phyloP scores from a whole-genome alignment of 2,888 invertebrate species.

The Chrysolina haemoptera region DNA sequence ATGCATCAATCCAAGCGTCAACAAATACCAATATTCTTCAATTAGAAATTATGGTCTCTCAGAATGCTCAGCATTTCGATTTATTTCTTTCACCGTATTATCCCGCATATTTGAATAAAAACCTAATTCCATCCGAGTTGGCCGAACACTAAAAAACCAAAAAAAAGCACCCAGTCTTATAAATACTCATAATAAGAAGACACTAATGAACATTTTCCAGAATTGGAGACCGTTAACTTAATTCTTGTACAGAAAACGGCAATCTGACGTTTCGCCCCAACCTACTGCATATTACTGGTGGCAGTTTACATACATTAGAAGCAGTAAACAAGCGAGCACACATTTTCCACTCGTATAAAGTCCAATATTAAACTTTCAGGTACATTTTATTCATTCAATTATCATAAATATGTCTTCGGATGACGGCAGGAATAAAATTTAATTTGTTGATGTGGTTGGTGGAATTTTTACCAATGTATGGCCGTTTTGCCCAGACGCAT shows the following conservation, averaged over 20 bases:
- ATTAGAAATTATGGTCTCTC: not conserved
- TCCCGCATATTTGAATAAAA: conserved; percentile 11
- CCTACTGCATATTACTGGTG: conserved; percentile 58
- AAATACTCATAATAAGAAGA: conserved; percentile 38
- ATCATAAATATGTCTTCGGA: conserved; percentile 69
- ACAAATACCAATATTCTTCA: not conserved
- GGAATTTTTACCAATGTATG: conserved; percentile 56
- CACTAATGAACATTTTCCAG: conserved; percentile 46
- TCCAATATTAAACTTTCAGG: conserved; percentile 67
- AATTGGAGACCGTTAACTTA: conserved; percentile 31
- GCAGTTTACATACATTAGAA: conserved; percentile 68
- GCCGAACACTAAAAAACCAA: conserved; percentile 12
- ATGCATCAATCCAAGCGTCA: no score
- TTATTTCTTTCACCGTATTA: not conserved
- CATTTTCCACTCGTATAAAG: conserved; percentile 64
- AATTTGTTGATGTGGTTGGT: conserved; percentile 66
- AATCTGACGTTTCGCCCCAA: conserved; percentile 30
- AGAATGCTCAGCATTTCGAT: not conserved
- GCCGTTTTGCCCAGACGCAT: conserved; percentile 23
- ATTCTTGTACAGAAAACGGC: conserved; percentile 22
- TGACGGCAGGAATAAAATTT: conserved; percentile 65
- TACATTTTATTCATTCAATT: conserved; percentile 69
- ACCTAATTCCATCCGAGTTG: conserved; percentile 7
- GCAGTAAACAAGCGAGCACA: conserved; percentile 64
- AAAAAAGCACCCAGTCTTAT: conserved; percentile 34